Percentiles rank a stretch among this genome's conserved stretches.
Evolutionary conservation across 2,797 vertebrate genomes (phyloP).

Genomic region (Buceros bicornis): DNA sequence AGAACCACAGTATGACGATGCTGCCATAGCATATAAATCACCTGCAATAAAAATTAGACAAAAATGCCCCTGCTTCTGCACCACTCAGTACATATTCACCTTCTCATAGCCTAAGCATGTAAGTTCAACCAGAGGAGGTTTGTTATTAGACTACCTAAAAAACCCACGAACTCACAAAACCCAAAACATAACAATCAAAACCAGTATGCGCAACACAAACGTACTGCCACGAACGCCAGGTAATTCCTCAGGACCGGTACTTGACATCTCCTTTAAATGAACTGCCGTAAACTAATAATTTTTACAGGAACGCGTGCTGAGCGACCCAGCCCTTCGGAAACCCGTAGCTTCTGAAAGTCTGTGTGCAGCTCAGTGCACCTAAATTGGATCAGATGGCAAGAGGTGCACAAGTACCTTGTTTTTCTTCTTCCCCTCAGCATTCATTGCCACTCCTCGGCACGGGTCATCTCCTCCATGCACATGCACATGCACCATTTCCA

Average conservation of each 20-base stretch:
- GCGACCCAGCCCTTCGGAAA: not conserved
- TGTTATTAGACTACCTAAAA: not conserved
- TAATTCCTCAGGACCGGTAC: not conserved
- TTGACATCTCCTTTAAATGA: not conserved
- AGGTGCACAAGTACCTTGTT: not conserved
- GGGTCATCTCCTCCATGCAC: not conserved
- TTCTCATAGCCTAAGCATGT: not conserved
- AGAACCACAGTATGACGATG: not conserved
- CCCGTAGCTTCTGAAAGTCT: not conserved
- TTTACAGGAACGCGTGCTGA: not conserved
- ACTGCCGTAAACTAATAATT: rapidly evolving
- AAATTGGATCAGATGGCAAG: not conserved
- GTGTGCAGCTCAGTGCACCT: rapidly evolving
- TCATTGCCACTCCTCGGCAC: not conserved
- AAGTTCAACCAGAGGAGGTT: not conserved
- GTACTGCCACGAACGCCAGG: rapidly evolving
- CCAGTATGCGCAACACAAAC: rapidly evolving
- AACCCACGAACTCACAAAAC: not conserved
- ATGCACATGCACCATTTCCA: rapidly evolving
- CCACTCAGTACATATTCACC: not conserved
- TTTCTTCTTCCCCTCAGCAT: not conserved
- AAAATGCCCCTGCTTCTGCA: not conserved
- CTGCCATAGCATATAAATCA: not conserved
- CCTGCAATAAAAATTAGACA: not conserved
- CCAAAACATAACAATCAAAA: not conserved